A percentile compares a stretch with the other conserved stretches of the same genome.
These are phyloP conservation scores for Eurytoma adleriae DNA, from an alignment of 2,888 invertebrate species.

Conservation along the genomic window DNA sequence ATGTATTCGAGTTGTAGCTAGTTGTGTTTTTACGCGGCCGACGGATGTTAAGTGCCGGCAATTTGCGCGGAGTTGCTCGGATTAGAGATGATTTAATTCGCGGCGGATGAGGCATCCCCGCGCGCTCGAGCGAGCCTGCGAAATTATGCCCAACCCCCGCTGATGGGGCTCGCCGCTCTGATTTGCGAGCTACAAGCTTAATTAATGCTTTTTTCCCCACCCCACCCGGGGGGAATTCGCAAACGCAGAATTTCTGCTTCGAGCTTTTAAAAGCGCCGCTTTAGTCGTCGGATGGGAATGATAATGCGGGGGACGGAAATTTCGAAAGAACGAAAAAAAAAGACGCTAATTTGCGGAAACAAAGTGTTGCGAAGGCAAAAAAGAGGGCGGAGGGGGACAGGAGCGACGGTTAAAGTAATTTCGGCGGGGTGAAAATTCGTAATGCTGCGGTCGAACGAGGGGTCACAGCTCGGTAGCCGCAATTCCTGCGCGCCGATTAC, in stretches of 20 bases:
- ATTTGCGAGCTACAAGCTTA: no score
- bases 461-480: slow-evolving; percentile 41
- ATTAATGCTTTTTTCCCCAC: no score
- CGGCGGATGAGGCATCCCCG: neutral
- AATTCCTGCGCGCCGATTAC: slow-evolving; percentile 24
- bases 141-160: no score
- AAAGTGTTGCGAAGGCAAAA: neutral
- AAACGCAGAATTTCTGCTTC: no score
- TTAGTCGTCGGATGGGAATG: neutral
- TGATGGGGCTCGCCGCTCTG: no score
- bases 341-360: slow-evolving; percentile 6
- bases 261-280: no score
- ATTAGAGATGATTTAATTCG: neutral
- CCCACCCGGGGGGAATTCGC: no score
- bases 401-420: slow-evolving; percentile 40
- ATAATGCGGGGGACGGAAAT: neutral
- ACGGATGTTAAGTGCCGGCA: slow-evolving; percentile 5
- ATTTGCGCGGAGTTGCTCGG: slow-evolving; percentile 9
- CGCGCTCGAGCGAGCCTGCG: no score
- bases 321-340: slow-evolving; percentile 3
- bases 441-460: slow-evolving; percentile 44
- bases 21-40: slow-evolving; percentile 5
- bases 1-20: slow-evolving; percentile 30
- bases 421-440: slow-evolving; percentile 42
- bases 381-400: neutral